Evolutionary conservation across 2,888 invertebrate genomes (phyloP), one percentile per base, ranked within the genome.

Genomic region (Tetramorium bicarinatum): DNA sequence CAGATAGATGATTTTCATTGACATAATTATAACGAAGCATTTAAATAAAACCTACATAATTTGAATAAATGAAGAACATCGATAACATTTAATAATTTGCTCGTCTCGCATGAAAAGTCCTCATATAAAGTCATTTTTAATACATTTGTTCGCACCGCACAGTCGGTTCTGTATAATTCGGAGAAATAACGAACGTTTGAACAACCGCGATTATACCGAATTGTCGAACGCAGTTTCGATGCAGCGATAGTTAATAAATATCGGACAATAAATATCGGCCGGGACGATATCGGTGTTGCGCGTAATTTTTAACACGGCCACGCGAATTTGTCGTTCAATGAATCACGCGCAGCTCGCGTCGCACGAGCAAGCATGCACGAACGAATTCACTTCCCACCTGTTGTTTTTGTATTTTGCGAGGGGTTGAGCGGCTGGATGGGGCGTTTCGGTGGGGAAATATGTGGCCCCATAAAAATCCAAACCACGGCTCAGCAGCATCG

Each of bases 401-500:
- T 93, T 94, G 91, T 94, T 94, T 93, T 94, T 94, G 90, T 94
- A 93, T 89, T 94, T 94, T 52, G 93, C 91, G 71, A 94, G 90
- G 67, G 93, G 91, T 85, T 93, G 93, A 86, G 96, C 96, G 69
- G 96, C 96, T 90, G 96, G 96, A 83, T 96, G 96, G 47, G 97
- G 96, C 87, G 97, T 96, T 94, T 98, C 98, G 4, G 98, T 97
- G 71, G 98, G 98, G 95, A 98, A 98, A 95, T 97, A 98, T 38
- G 98, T 98, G 64, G 98, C 98, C 29, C 98, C 98, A 93, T 98
- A 98, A 95, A 98, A 98, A 95, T 98, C 98, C 83, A 98, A 95
- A 0, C 98, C 98, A 92, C 97, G 97, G 95, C 98, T 98, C 82
- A 98, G 95, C 80, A 98, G 95, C 91, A 96, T 96, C 84, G 94